A percentile compares a stretch with the other conserved stretches of the same genome.
These are phyloP conservation scores for Penaeus monodon DNA, from an alignment of 2,888 invertebrate species.

Conservation along the genomic window DNA sequence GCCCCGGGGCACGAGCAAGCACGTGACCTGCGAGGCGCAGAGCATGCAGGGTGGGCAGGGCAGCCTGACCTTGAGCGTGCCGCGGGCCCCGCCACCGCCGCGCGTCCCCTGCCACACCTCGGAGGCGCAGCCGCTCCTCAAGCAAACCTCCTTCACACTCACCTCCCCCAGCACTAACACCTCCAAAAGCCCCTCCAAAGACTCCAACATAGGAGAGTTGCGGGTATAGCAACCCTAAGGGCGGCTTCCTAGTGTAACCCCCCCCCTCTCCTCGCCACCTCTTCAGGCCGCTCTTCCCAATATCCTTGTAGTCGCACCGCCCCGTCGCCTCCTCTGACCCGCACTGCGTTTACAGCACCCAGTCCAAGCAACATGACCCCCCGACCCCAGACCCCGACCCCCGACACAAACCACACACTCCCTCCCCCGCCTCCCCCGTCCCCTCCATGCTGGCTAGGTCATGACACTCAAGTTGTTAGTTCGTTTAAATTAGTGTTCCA, in stretches of 20 bases:
- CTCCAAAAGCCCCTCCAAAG: slow-evolving; percentile 64
- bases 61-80: slow-evolving; percentile 61
- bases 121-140: slow-evolving; percentile 64
- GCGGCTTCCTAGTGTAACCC: slow-evolving; percentile 25
- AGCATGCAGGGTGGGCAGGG: slow-evolving; percentile 33
- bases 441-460: neutral
- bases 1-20: slow-evolving; percentile 50
- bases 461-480: slow-evolving; percentile 4
- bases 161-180: slow-evolving; percentile 59
- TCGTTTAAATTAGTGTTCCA: no score
- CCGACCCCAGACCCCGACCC: slow-evolving; percentile 19
- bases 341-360: slow-evolving; percentile 9
- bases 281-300: neutral
- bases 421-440: neutral
- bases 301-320: slow-evolving; percentile 5
- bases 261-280: slow-evolving; percentile 4
- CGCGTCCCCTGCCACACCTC: slow-evolving; percentile 62
- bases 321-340: neutral
- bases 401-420: slow-evolving; percentile 22
- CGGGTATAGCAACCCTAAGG: slow-evolving; percentile 63
- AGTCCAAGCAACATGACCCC: slow-evolving; percentile 23
- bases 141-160: slow-evolving; percentile 63
- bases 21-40: slow-evolving; percentile 31
- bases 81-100: slow-evolving; percentile 63
- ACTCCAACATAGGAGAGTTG: slow-evolving; percentile 55